Conservation (phyloP, 2,797 vertebrate species). For the Acanthurus tractus region DNA sequence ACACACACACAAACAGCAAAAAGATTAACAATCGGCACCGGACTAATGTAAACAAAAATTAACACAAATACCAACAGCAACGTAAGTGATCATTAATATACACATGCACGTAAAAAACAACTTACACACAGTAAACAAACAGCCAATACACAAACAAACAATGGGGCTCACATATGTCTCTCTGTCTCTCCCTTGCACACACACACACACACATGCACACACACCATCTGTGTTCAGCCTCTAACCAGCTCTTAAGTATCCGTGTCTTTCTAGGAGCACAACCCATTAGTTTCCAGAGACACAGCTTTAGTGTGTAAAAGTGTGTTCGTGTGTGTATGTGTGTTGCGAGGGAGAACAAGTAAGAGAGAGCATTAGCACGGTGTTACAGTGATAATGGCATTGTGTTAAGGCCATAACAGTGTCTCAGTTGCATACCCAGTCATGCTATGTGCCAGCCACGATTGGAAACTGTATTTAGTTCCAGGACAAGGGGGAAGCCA, state of each 20-base stretch:
- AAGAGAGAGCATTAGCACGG: conserved; percentile 69
- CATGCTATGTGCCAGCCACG: conserved; percentile 61
- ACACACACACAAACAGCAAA: background rate
- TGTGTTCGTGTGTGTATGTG: conserved; percentile 31
- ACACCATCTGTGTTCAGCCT: conserved; percentile 58
- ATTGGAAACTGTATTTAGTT: conserved; percentile 67
- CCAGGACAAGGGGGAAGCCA: conserved; percentile 64
- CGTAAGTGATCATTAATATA: background rate
- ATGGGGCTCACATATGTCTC: conserved; percentile 7
- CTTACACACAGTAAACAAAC: conserved; percentile 38
- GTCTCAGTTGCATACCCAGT: conserved; percentile 65
- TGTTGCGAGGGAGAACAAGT: conserved; percentile 44
- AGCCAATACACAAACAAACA: conserved; percentile 42
- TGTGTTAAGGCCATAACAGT: conserved; percentile 71
- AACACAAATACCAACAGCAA: background rate
- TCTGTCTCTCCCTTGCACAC: conserved; percentile 4
- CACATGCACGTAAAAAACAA: conserved; percentile 18
- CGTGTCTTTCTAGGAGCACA: conserved; percentile 70
- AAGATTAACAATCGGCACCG: background rate
- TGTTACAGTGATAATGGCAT: conserved; percentile 70
- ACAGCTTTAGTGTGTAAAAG: conserved; percentile 49
- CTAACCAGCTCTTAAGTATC: conserved; percentile 72
- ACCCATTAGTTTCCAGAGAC: conserved; percentile 70
- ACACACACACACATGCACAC: conserved; percentile 24
- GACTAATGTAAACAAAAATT: background rate